Evolutionary conservation across 1,140 invertebrate genomes (phyloP), one percentile per base, ranked within the genome.

Genomic region (Drosophila truncata): DNA sequence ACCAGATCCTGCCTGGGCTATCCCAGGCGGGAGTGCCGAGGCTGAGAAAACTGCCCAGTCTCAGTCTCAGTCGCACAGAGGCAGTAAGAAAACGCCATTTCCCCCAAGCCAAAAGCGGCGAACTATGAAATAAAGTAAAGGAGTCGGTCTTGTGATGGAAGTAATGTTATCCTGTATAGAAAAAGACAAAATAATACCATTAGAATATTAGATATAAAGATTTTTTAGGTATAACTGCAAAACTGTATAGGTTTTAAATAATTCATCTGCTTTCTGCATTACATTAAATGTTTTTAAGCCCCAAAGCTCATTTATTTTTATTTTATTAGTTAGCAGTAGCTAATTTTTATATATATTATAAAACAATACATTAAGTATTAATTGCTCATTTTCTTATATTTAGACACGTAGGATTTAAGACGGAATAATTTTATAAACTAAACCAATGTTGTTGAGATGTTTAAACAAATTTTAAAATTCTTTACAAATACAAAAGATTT

Each of bases 41-140:
- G 69, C 41, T 46, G 49, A 79, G 70, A 55, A 82, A 82, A 83
- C 80, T 83, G 80, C 75, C 80, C 80, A 65, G 61, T 69, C 64
- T 52, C 29, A 52, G 52, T 55, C 52, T 58, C 69, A 47, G 64
- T 71, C 50, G 52, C 66, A 50, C 70, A 50, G 70, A 50, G 70
- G 70, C 54, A 67, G 80, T 70, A 83, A 83, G 80, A 83, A 83
- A 79, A 83, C 75, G 70, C 80, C 63, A 58, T 77, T 77, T 77
- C 63, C 62, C 63, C 49, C 63, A 78, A 54, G 46, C 66, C 57
- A 62, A 64, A 70, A 61, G 73, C 63, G 29, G 63, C 71, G 49
- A 82, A 82, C 80, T 83, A 79, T 75, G 46, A 76, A 83, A 79
- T 83, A 83, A 82, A 70, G 76, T 64, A 66, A 71, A 50, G 64